Percentiles rank a stretch among this genome's conserved stretches.
These are phyloP conservation scores for Agriopis leucophaearia DNA, from an alignment of 2,888 invertebrate species.

Conservation along the genomic window DNA sequence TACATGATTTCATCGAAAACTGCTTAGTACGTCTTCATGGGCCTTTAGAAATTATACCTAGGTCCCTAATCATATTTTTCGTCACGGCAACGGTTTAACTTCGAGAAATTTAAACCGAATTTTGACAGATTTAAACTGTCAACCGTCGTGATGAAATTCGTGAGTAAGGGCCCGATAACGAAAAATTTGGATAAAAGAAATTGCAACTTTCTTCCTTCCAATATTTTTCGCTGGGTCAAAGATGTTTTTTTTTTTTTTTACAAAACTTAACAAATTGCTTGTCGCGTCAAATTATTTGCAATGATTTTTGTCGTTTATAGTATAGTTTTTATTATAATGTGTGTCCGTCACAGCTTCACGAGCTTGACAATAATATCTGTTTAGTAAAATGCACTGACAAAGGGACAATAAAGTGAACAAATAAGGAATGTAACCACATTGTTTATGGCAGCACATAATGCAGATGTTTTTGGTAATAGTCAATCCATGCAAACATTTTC, in stretches of 20 bases:
- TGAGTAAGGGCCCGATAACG: background rate
- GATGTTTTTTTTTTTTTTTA: background rate
- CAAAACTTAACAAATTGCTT: constrained; percentile 3
- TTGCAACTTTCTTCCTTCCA: background rate
- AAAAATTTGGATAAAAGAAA: constrained; percentile 1
- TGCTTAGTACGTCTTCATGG: constrained; percentile 22
- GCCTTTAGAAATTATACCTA: constrained; percentile 8
- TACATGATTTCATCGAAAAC: constrained; percentile 45
- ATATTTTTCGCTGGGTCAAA: constrained; percentile 1
- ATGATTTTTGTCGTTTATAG: constrained; percentile 37
- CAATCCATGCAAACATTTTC: background rate
- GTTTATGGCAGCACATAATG: background rate
- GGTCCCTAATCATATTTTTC: too few species aligned
- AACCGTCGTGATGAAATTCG: too few species aligned
- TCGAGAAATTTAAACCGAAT: too few species aligned
- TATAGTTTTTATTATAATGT: constrained; percentile 31
- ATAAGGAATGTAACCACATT: background rate
- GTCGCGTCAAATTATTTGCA: constrained; percentile 26
- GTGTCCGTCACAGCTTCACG: constrained; percentile 40
- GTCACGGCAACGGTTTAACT: too few species aligned
- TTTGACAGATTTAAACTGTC: too few species aligned
- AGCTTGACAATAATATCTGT: constrained; percentile 47
- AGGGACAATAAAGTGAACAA: constrained; percentile 12
- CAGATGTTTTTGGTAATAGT: background rate
- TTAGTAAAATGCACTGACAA: constrained; percentile 21